Percentiles rank a stretch among this genome's conserved stretches.
Conservation (phyloP, 2,797 vertebrate species). For the Heteromormyrus szaboi region DNA sequence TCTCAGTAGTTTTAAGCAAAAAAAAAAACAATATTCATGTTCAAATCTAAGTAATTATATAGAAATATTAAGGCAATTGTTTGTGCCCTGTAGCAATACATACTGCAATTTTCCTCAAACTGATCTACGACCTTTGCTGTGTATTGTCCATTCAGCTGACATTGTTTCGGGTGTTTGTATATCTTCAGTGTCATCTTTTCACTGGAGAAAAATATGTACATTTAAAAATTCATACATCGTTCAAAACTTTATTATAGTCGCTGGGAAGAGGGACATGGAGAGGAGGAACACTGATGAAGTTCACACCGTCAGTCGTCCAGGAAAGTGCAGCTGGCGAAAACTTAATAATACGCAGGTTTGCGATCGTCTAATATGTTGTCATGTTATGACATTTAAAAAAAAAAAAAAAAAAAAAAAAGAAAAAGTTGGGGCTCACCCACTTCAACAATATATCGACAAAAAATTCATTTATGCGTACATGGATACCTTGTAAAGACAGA, state of each 20-base stretch:
- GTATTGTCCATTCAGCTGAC: background rate
- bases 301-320: background rate
- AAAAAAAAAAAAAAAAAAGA: background rate
- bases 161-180: background rate
- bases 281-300: background rate
- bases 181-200: background rate
- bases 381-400: background rate
- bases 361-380: background rate
- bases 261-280: background rate
- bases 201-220: constrained; percentile 1
- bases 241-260: background rate
- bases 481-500: background rate
- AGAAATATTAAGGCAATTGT: background rate
- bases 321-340: background rate
- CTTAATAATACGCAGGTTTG: background rate
- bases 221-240: background rate
- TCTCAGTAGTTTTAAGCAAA: background rate
- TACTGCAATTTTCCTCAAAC: background rate
- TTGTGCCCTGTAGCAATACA: background rate
- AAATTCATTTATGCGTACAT: background rate
- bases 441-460: background rate
- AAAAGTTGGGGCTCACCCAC: background rate
- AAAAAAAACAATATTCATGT: background rate
- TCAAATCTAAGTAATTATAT: background rate
- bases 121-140: background rate